phyloP scores from a whole-genome alignment of 2,888 invertebrate genomes.

The Timandra comae region DNA sequence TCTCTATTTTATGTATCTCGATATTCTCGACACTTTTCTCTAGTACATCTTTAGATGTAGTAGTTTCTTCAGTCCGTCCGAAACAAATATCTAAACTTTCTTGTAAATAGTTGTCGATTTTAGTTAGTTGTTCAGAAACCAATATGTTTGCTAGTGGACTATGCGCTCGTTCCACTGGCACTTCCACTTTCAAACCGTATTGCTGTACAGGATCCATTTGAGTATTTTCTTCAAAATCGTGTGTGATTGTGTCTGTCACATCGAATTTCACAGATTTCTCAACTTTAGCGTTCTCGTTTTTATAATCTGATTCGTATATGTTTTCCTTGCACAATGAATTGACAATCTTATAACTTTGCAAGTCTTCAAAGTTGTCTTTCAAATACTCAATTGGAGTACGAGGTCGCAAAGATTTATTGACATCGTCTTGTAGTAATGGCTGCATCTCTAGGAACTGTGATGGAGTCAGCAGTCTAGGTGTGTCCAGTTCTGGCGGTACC shows the following conservation, averaged over 20 bases:
- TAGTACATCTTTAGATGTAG: constrained; percentile 9
- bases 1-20: too few relatives aligned
- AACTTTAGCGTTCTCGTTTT: constrained; percentile 4
- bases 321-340: constrained; percentile 56
- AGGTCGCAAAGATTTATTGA: constrained; percentile 1
- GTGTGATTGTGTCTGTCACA: constrained; percentile 1
- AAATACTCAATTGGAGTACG: constrained; percentile 44
- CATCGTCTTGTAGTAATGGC: constrained; percentile 6
- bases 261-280: constrained; percentile 21
- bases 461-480: constrained; percentile 39
- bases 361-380: constrained; percentile 57
- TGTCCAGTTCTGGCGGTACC: constrained; percentile 52
- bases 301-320: constrained; percentile 30
- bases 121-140: constrained; percentile 59
- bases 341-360: constrained; percentile 69
- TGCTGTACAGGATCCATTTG: constrained; percentile 4
- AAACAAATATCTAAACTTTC: constrained; percentile 59
- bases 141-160: constrained; percentile 55
- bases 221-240: constrained; percentile 5
- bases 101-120: constrained; percentile 63
- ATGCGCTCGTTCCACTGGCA: constrained; percentile 33
- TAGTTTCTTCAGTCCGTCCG: constrained; percentile 22
- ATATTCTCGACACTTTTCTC: neutral
- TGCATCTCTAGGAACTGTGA: constrained; percentile 28
- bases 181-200: constrained; percentile 7